Evolutionary conservation across 2,888 invertebrate genomes (phyloP).

Genomic region (Lasioglossum malachurum): DNA sequence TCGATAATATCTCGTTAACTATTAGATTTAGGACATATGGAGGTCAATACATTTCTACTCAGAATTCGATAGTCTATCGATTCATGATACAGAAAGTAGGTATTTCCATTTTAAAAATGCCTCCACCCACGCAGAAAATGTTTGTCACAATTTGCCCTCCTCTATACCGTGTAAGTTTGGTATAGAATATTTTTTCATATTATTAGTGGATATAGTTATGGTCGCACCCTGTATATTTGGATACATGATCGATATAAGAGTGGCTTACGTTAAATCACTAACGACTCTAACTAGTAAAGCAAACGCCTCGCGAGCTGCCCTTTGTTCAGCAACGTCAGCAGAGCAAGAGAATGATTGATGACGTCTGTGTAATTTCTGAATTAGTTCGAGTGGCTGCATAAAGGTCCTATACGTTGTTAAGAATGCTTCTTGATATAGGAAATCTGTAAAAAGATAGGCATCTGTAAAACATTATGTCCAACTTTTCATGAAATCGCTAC

Average conservation of each 20-base stretch:
- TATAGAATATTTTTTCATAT: no score
- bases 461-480: background rate
- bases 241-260: background rate
- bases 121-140: no score
- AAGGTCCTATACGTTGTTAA: constrained; percentile 99
- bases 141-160: no score
- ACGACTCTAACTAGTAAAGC: constrained; percentile 97
- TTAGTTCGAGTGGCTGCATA: constrained; percentile 93
- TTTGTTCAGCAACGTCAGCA: constrained; percentile 89
- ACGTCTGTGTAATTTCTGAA: constrained; percentile 93
- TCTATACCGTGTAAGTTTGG: no score
- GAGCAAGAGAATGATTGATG: constrained; percentile 91
- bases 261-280: constrained; percentile 96
- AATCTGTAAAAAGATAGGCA: constrained; percentile 87
- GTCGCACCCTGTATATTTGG: no score
- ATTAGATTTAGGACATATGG: no score
- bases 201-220: no score
- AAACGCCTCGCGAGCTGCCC: constrained; percentile 94
- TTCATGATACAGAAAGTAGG: no score
- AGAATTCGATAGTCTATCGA: no score
- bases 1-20: no score
- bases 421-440: constrained; percentile 98
- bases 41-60: no score
- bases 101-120: no score
- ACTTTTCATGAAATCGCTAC: background rate